These are phyloP conservation scores for Tychaedon coryphoeus DNA, from an alignment of 2,113 vertebrate species.

Conservation along the genomic window DNA sequence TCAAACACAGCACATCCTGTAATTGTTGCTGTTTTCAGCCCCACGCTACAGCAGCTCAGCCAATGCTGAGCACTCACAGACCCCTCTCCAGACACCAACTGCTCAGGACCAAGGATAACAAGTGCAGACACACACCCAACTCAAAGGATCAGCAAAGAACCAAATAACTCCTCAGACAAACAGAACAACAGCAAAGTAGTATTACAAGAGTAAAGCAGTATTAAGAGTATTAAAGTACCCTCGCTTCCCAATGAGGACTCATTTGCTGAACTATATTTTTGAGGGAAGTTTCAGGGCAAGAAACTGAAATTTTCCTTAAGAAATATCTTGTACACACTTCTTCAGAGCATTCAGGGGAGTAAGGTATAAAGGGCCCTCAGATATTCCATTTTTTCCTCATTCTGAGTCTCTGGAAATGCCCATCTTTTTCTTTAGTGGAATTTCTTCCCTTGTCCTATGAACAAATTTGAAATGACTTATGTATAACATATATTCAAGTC, in stretches of 20 bases:
- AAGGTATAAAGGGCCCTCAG: neutral
- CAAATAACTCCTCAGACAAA: neutral
- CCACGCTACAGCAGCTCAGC: neutral
- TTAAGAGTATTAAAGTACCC: neutral
- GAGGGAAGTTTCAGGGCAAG: neutral
- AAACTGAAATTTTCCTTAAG: neutral
- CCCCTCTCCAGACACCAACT: neutral
- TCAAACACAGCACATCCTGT: neutral
- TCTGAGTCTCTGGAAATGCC: neutral
- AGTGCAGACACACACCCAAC: neutral
- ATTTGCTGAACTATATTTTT: neutral
- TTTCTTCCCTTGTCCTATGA: neutral
- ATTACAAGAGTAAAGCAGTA: neutral
- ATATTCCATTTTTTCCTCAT: neutral
- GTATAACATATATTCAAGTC: neutral
- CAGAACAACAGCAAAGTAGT: neutral
- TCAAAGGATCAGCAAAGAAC: neutral
- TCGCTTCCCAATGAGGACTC: fast-evolving
- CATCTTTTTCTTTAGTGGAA: neutral
- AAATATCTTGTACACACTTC: neutral
- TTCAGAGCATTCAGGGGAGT: neutral
- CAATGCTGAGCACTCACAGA: neutral
- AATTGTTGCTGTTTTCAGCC: neutral
- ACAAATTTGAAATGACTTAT: neutral
- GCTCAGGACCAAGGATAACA: neutral